Conservation (phyloP, 2,888 invertebrate species). For the Orthosia incerta region DNA sequence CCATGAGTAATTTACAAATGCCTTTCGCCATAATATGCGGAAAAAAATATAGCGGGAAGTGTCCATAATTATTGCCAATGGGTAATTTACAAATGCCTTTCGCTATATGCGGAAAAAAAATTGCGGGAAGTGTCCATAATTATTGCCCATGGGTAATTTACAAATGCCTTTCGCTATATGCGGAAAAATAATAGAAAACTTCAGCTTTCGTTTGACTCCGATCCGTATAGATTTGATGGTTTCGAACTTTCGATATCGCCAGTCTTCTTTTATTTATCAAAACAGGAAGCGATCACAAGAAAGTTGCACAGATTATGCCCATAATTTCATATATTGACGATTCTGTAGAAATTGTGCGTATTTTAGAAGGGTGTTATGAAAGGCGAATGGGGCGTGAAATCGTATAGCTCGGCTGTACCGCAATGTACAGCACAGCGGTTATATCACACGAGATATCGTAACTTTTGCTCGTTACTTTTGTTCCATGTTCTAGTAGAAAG, state of each 20-base stretch:
- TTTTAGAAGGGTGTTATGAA: constrained; percentile 78
- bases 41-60: no score
- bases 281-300: constrained; percentile 46
- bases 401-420: constrained; percentile 70
- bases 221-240: constrained; percentile 18
- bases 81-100: no score
- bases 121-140: constrained; percentile 6
- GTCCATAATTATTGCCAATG: no score
- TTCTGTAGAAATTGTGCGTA: constrained; percentile 40
- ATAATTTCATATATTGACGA: constrained; percentile 22
- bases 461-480: constrained; percentile 85
- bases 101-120: no score
- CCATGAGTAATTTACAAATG: no score
- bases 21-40: no score
- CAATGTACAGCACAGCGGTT: constrained; percentile 75
- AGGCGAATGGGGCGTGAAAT: constrained; percentile 80
- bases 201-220: constrained; percentile 3
- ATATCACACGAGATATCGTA: constrained; percentile 87
- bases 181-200: constrained; percentile 1
- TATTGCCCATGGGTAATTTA: constrained; percentile 31
- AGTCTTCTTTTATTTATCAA: constrained; percentile 34
- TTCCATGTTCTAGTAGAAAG: constrained; percentile 86
- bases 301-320: constrained; percentile 30
- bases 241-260: constrained; percentile 37
- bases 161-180: not conserved